Evolutionary conservation across 2,113 vertebrate genomes (phyloP).

Genomic region (Carassius auratus): DNA sequence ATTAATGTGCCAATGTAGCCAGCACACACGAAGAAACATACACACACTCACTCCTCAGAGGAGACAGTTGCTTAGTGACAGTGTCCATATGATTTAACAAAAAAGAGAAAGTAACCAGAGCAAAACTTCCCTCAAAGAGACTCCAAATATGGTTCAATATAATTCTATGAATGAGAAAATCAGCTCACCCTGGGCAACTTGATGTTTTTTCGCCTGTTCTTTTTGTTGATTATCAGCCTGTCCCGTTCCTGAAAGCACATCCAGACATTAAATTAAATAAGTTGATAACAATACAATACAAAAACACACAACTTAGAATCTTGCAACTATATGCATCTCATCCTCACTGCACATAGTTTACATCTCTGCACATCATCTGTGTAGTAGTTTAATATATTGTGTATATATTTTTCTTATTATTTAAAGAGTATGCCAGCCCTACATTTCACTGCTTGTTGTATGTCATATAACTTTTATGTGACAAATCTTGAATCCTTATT

Average conservation of each 20-base stretch:
- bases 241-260: slow-evolving; percentile 85
- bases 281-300: no score
- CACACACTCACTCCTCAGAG: slow-evolving; percentile 31
- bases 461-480: no score
- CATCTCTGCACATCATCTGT: no score
- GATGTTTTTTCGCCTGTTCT: slow-evolving; percentile 84
- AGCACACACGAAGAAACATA: slow-evolving; percentile 35
- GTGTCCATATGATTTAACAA: not conserved
- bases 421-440: no score
- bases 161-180: not conserved
- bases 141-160: not conserved
- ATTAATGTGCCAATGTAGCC: slow-evolving; percentile 44
- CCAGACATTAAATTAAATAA: not conserved
- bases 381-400: no score
- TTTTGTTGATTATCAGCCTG: slow-evolving; percentile 83
- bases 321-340: no score
- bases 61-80: slow-evolving; percentile 64
- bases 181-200: slow-evolving; percentile 88
- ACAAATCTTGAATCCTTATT: no score
- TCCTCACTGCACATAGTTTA: no score
- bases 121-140: not conserved
- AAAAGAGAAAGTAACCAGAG: not conserved
- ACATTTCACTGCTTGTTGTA: no score
- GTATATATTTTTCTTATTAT: no score
- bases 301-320: no score